Percentiles rank a stretch among this genome's conserved stretches.
These are phyloP conservation scores for Aphis gossypii DNA, from an alignment of 1,140 invertebrate species.

Conservation along the genomic window DNA sequence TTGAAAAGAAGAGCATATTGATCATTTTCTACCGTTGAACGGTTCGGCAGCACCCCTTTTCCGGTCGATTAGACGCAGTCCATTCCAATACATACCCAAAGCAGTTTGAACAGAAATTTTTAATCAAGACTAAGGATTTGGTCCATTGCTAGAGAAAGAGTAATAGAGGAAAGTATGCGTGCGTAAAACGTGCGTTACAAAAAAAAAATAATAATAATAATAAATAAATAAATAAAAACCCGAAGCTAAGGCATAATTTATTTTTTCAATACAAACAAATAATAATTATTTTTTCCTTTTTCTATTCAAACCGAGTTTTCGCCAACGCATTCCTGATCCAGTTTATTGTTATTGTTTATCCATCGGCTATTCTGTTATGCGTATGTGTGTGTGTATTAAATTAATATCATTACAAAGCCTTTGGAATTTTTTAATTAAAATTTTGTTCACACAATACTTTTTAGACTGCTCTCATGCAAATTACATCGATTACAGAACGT, in stretches of 20 bases:
- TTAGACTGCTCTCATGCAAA: conserved; percentile 30
- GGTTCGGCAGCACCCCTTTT: conserved; percentile 40
- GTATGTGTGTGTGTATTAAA: not conserved
- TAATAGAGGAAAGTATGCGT: not conserved
- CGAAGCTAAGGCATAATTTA: not conserved
- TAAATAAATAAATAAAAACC: conserved; percentile 16
- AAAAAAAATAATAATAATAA: not conserved
- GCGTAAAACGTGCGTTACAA: not conserved
- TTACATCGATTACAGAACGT: conserved; percentile 32
- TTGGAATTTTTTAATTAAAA: conserved; percentile 58
- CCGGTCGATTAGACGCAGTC: conserved; percentile 43
- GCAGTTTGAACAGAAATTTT: conserved; percentile 8
- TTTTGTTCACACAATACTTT: conserved; percentile 32
- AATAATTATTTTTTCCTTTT: conserved; percentile 37
- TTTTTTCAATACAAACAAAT: conserved; percentile 14
- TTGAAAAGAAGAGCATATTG: not conserved
- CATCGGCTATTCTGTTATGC: conserved; percentile 13
- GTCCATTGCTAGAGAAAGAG: not conserved
- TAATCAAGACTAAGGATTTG: conserved; percentile 25
- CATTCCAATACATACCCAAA: not conserved
- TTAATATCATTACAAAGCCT: conserved; percentile 33
- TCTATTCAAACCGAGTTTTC: conserved; percentile 50
- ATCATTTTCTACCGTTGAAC: conserved; percentile 21
- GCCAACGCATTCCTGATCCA: conserved; percentile 53
- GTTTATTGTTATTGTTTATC: conserved; percentile 55